Evolutionary conservation across 2,113 vertebrate species (phyloP), one percentile per base, ranked within the genome.

Genomic region (Geococcyx californianus): DNA sequence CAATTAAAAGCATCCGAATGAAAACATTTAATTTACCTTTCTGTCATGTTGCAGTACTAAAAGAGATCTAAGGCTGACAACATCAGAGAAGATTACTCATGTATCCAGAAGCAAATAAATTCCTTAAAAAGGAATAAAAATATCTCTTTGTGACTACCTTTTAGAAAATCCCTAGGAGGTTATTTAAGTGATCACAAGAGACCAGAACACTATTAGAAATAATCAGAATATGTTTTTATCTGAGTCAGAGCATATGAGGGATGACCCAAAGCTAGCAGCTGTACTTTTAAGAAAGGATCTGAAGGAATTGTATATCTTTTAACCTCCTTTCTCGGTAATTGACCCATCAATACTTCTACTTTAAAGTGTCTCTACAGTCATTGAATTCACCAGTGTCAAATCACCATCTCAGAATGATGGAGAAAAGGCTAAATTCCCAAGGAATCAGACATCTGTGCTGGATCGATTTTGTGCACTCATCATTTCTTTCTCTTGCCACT

Each of bases 1-100:
- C 85, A 80, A 64, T 78, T 84, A 63, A 86, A 90, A 78, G 8
- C 60, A 54, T 81, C 60, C 76, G 54, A 78, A 68, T 23, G 10
- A 60, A 58, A 38, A 47, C 11, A 47, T 87, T 89, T 84, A 63
- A 79, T 90, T 93, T 86, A 90, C 78, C 52, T 92, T 88, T 88
- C 74, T 84, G 79, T 74, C 55, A 10, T 38, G 52, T 58, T 49
- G 51, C 64, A 64, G 28, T 33, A 40, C 68, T 72, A 17, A 36
- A 69, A 47, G 63, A 88, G 38, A 74, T 92, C 85, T 94, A 51
- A 96, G 72, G 54, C 75, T 91, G 67, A 83, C 44, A 81, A 15
- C 93, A 83, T 95, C 79, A 90, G 73, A 89, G 91, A 72, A 75
- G 60, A 81, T 93, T 93, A 90, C 47, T 96, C 92, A 89, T 64